Conservation (phyloP, 37 sponge, comb jelly and placozoan genomes). For the Aphrocallistes beatrix region DNA sequence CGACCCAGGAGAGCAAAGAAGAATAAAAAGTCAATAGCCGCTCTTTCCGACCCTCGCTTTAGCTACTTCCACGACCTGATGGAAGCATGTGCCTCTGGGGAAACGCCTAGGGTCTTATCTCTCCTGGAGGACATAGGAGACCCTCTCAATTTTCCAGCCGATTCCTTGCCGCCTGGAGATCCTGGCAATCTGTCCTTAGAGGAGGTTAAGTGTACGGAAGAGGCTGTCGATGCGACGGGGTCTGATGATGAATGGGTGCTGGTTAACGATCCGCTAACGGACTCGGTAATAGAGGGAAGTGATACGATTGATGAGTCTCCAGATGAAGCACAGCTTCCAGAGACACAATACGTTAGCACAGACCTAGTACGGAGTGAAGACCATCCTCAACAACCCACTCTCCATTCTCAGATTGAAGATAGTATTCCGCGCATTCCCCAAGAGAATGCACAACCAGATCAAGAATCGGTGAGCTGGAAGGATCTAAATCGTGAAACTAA, state of each 20-base stretch:
- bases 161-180: background rate
- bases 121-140: background rate
- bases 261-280: background rate
- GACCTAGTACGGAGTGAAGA: background rate
- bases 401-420: too few relatives aligned
- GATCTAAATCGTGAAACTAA: background rate
- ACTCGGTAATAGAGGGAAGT: background rate
- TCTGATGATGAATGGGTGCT: conserved; percentile 1
- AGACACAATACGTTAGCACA: background rate
- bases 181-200: too few relatives aligned
- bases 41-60: background rate
- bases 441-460: background rate
- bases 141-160: background rate
- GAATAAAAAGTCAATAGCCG: background rate
- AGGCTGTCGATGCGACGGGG: background rate
- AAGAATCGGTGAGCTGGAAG: background rate
- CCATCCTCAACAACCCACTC: too few relatives aligned
- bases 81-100: background rate
- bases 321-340: background rate
- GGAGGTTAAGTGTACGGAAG: background rate
- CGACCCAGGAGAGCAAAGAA: background rate
- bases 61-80: background rate
- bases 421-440: background rate
- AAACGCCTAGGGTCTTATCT: background rate
- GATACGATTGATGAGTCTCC: background rate